phyloP scores from a whole-genome alignment of 2,888 invertebrate species.

The Chalcis sispes region DNA sequence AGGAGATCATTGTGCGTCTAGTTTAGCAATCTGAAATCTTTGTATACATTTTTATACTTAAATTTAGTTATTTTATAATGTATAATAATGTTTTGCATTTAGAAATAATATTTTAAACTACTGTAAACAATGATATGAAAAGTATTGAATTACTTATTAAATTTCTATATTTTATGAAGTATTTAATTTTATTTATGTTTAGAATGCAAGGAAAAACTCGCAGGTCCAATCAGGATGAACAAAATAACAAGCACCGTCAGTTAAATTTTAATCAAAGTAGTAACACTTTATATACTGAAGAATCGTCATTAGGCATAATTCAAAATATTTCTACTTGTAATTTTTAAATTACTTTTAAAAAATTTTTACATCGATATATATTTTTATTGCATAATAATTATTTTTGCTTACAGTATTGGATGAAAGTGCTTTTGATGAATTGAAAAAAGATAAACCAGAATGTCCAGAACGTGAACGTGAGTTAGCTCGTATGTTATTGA shows the following conservation, averaged over 20 bases:
- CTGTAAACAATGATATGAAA: neutral
- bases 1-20: slow-evolving; percentile 69
- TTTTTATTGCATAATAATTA: slow-evolving; percentile 4
- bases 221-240: slow-evolving; percentile 35
- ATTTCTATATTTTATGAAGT: neutral
- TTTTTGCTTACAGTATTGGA: slow-evolving; percentile 62
- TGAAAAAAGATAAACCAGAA: slow-evolving; percentile 52
- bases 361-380: neutral
- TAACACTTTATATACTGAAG: slow-evolving; percentile 49
- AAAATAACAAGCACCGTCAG: slow-evolving; percentile 43
- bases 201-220: slow-evolving; percentile 36
- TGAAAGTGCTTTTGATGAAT: slow-evolving; percentile 59
- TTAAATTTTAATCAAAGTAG: slow-evolving; percentile 41
- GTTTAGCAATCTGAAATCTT: too few species aligned
- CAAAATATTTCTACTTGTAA: slow-evolving; percentile 67
- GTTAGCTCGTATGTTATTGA: slow-evolving; percentile 68
- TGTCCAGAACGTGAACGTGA: slow-evolving; percentile 63
- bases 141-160: neutral
- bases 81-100: too few species aligned
- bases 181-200: slow-evolving; percentile 43
- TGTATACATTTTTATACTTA: too few species aligned
- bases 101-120: neutral
- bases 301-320: slow-evolving; percentile 68
- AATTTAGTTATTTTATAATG: too few species aligned
- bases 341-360: slow-evolving; percentile 18